phyloP scores from a whole-genome alignment of 2,797 vertebrate genomes.

The Oophaga sylvatica region DNA sequence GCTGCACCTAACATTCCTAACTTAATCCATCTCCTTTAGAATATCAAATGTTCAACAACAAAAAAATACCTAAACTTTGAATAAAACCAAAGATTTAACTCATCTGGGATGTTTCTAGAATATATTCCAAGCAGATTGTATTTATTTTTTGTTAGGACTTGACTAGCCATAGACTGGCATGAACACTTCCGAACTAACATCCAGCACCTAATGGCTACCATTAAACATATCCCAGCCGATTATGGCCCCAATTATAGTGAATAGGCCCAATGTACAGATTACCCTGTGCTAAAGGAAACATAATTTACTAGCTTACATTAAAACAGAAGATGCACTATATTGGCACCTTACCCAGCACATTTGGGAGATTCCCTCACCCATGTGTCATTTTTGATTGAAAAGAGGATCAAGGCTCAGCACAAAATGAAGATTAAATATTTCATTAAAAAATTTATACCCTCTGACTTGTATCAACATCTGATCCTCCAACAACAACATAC shows the following conservation, averaged over 20 bases:
- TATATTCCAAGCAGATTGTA: no score
- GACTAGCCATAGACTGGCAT: background rate
- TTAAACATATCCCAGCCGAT: background rate
- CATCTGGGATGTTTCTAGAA: background rate
- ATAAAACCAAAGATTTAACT: background rate
- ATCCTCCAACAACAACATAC: background rate
- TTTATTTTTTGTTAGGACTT: background rate
- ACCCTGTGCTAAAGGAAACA: background rate
- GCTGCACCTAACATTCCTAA: background rate
- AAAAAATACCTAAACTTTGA: background rate
- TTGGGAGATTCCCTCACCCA: background rate
- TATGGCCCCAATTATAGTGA: background rate
- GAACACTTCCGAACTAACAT: background rate
- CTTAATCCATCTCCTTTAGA: background rate
- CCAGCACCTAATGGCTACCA: background rate
- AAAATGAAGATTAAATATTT: background rate
- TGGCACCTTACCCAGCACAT: background rate
- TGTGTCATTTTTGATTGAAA: background rate
- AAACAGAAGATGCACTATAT: background rate
- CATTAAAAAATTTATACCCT: background rate
- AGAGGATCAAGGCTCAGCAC: background rate
- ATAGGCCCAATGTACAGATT: no score
- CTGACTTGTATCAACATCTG: background rate
- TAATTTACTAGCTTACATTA: background rate
- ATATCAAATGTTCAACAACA: constrained; percentile 19